phyloP scores from a whole-genome alignment of 1,140 invertebrate species.

The Belonocnema kinseyi region DNA sequence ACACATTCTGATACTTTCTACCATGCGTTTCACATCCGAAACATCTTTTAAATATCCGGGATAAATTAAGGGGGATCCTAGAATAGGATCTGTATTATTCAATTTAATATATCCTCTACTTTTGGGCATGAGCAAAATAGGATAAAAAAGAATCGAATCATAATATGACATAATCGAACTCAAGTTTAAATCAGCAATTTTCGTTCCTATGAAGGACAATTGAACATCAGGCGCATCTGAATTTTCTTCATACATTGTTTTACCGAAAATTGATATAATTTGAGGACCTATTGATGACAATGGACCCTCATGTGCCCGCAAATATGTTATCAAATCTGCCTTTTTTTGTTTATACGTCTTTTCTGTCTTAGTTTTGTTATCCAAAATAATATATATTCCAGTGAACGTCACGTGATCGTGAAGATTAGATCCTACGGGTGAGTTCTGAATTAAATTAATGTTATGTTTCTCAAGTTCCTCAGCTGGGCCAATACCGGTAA shows the following conservation, averaged over 20 bases:
- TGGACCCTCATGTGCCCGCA: conserved; percentile 46
- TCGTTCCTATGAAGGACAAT: conserved; percentile 53
- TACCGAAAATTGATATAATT: conserved; percentile 52
- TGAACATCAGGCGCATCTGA: conserved; percentile 50
- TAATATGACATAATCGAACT: conserved; percentile 49
- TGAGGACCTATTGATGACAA: conserved; percentile 35
- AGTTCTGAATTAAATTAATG: conserved; percentile 48
- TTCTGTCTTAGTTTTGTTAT: conserved; percentile 74
- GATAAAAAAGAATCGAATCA: conserved; percentile 68
- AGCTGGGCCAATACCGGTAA: conserved; percentile 76
- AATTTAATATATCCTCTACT: conserved; percentile 75
- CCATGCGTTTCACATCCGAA: conserved; percentile 67
- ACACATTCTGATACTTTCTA: conserved; percentile 68
- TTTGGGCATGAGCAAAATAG: conserved; percentile 73
- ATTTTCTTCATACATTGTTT: conserved; percentile 44
- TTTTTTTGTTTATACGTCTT: conserved; percentile 73
- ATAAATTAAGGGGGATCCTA: conserved; percentile 78
- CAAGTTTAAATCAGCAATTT: conserved; percentile 35
- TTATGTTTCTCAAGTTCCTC: conserved; percentile 62
- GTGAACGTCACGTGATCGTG: conserved; percentile 80
- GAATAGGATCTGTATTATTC: conserved; percentile 74
- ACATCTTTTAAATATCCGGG: conserved; percentile 75
- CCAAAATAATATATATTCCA: conserved; percentile 74
- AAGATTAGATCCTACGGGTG: conserved; percentile 84
- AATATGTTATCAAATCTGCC: conserved; percentile 51